Base-by-base conservation (phyloP, 2,888 invertebrate genomes). In the Nemapogon koenigi region DNA sequence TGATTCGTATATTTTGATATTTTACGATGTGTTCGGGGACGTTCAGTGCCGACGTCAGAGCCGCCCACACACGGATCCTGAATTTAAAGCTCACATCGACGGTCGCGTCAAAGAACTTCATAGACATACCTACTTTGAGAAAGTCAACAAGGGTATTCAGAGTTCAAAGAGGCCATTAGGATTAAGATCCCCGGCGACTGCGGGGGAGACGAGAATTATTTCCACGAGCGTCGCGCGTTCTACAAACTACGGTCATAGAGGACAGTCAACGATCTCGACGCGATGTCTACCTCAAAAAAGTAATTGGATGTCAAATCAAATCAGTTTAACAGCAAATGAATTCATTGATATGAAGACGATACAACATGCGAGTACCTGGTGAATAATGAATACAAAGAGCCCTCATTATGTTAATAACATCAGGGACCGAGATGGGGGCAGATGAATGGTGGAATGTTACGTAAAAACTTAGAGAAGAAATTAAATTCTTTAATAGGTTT, bases 161-260 rank as follows among this genome's bases (percentile, higher is more conserved):
- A 66, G 73, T 72, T 71, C 68, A 69, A 65, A 62, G 61, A 60
- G 67, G 64, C 58, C 59, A 65, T 71, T 61, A 56, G 48, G 50
- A 49, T 57, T 53, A 52, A 53, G 49, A 17, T 27, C 50, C 57
- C 53, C 50, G 52, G 52, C 52, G 51, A 55, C 56, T 50, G 65
- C 54, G 65, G 59, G 55, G 66, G 64, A 62, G 70, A 59, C 61
- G 52, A 46, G 57, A 60, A 60, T n/a, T n/a, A n/a, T n/a, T n/a
- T n/a, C n/a, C n/a, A n/a, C n/a, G n/a, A n/a, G n/a, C n/a, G n/a
- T n/a, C n/a, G n/a, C n/a, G n/a, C n/a, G n/a, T n/a, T n/a, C n/a
- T n/a, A n/a, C n/a, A n/a, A n/a, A n/a, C n/a, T n/a, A n/a, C n/a
- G n/a, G n/a, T n/a, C n/a, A n/a, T n/a, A n/a, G n/a, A n/a, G n/a